Evolutionary conservation across 2,113 vertebrate genomes (phyloP), one percentile per base, ranked within the genome.

Genomic region (Crotalus viridis): DNA sequence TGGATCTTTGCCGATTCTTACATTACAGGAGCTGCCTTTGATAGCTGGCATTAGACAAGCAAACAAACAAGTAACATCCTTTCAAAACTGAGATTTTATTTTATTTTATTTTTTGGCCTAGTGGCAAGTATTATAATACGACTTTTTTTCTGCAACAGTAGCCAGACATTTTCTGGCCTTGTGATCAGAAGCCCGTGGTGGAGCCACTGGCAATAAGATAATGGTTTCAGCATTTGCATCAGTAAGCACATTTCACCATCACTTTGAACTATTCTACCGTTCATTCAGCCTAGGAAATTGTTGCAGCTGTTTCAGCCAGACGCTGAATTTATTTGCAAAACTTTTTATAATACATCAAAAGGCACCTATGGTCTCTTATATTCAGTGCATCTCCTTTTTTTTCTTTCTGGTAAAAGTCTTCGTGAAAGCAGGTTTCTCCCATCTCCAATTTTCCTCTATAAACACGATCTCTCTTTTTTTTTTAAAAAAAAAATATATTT

Each of bases 131-230:
- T 90, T 90, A 95, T 94, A 94, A 96, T 95, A 93, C 94, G 90
- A 95, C 96, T 57, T 90, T 97, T 51, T 97, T 98, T 97, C 96
- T 97, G 95, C 97, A 96, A 54, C 93, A 95, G 87, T 93, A 95
- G 95, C 92, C 51, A 92, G 94, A 96, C 86, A 94, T 96, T 94
- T 97, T 95, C 94, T 95, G 95, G 95, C 28, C 92, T 97, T 96
- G 90, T 95, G 93, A 94, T 96, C 94, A 92, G 93, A 91, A 95
- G 94, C 94, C 96, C 90, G 91, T 96, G 95, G 96, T 96, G 94
- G 91, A 97, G 97, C 97, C 96, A 94, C 88, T 95, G 95, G 94
- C 95, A 91, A 88, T 94, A 94, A 94, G 90, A 95, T 96, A 95
- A 97, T 96, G 94, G 95, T 96, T 96, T 94, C 95, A 94, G 92